phyloP scores from a whole-genome alignment of 2,797 vertebrate species.

The Pseudochirops corinnae region DNA sequence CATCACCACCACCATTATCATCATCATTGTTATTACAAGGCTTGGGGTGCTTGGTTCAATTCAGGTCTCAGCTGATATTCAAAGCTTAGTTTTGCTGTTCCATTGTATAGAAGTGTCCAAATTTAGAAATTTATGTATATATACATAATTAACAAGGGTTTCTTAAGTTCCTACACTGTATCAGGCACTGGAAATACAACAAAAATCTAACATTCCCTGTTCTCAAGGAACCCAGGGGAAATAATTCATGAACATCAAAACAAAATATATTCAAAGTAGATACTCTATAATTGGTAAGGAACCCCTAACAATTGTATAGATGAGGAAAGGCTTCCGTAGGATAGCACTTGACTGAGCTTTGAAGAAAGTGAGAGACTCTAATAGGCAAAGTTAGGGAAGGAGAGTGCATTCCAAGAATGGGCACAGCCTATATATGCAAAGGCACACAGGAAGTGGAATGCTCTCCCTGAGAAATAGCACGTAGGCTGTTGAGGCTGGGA shows the following conservation, averaged over 20 bases:
- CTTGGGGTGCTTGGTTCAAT: neutral
- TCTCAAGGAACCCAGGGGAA: neutral
- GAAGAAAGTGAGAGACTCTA: neutral
- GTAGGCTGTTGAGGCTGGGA: neutral
- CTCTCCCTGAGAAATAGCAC: neutral
- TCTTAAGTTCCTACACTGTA: neutral
- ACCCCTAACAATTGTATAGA: neutral
- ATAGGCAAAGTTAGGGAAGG: neutral
- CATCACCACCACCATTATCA: too few relatives aligned
- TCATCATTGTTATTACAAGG: neutral
- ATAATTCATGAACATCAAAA: neutral
- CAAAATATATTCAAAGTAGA: neutral
- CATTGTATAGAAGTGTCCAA: neutral
- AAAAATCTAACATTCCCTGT: neutral
- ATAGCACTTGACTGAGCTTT: neutral
- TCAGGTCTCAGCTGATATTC: neutral
- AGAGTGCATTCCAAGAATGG: neutral
- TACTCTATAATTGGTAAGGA: neutral
- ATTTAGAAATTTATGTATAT: neutral
- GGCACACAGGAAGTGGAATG: neutral
- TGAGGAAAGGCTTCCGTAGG: neutral
- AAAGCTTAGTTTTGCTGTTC: conserved; percentile 28
- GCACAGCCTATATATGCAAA: neutral
- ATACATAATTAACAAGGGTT: neutral
- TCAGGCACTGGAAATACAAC: neutral